These are phyloP conservation scores for Epistrophella euchroma DNA, from an alignment of 2,888 invertebrate genomes.

Conservation along the genomic window DNA sequence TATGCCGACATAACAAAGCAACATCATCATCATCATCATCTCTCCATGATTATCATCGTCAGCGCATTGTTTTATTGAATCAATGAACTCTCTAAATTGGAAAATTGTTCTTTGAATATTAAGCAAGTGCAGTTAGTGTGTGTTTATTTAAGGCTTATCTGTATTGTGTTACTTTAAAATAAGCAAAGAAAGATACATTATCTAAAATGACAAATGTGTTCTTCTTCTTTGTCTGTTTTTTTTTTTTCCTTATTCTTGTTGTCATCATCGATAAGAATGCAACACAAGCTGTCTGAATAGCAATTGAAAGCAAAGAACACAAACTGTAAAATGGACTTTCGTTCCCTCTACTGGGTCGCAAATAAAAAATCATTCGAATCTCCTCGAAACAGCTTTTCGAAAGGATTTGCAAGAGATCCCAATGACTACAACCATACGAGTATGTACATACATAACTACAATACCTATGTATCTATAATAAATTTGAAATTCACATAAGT, in stretches of 20 bases:
- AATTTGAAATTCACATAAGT: conserved; percentile 52
- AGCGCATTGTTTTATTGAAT: conserved; percentile 72
- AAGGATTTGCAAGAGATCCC: conserved; percentile 24
- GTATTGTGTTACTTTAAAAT: conserved; percentile 22
- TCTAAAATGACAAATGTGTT: conserved; percentile 11
- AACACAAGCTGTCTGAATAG: background rate
- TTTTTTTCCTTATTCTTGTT: too few relatives aligned
- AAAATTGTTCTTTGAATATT: conserved; percentile 68
- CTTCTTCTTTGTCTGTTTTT: background rate
- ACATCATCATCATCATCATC: conserved; percentile 2
- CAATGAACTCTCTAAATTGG: conserved; percentile 75
- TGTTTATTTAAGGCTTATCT: conserved; percentile 37
- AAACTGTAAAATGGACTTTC: background rate
- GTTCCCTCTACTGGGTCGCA: background rate
- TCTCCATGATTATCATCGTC: background rate
- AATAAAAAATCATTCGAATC: conserved; percentile 1
- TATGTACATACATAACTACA: background rate
- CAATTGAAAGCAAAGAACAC: background rate
- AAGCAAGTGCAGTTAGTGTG: conserved; percentile 40
- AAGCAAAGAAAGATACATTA: conserved; percentile 25
- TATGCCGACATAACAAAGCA: conserved; percentile 8
- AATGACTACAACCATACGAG: background rate
- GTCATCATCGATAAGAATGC: conserved; percentile 17
- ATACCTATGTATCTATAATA: background rate
- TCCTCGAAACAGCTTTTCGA: conserved; percentile 16